Evolutionary conservation across 2,888 invertebrate genomes (phyloP).

Genomic region (Leptopilina drosophilae): DNA sequence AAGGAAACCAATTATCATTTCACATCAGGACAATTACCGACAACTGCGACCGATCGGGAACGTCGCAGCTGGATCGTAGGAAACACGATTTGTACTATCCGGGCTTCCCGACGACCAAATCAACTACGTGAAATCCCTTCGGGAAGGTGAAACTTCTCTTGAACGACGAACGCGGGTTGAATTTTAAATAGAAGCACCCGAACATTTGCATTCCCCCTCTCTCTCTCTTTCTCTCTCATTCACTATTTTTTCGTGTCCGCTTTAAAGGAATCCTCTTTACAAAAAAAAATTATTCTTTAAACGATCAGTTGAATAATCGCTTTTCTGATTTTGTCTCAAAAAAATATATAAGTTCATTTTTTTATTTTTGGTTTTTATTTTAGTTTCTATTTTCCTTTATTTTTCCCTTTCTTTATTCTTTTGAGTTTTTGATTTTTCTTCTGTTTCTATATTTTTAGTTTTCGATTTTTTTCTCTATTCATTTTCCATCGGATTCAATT

Average conservation of each 20-base stretch:
- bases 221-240: neutral
- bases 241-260: neutral
- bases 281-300: constrained; percentile 49
- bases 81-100: constrained; percentile 39
- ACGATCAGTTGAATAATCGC: constrained; percentile 52
- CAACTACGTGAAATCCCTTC: constrained; percentile 40
- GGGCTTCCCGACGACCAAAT: constrained; percentile 17
- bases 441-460: neutral
- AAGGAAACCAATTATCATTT: constrained; percentile 60
- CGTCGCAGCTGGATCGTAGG: constrained; percentile 22
- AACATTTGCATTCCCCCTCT: constrained; percentile 34
- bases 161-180: constrained; percentile 16
- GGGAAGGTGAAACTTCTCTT: constrained; percentile 30
- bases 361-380: too few relatives aligned
- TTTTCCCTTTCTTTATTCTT: too few relatives aligned
- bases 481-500: too few relatives aligned
- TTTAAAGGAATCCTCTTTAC: constrained; percentile 34
- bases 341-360: neutral
- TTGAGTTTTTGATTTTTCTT: too few relatives aligned
- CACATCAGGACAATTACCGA: constrained; percentile 52
- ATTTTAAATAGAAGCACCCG: constrained; percentile 26
- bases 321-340: constrained; percentile 39
- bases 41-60: constrained; percentile 43
- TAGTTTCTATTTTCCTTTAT: too few relatives aligned
- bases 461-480: constrained; percentile 46